A percentile compares a stretch with the other conserved stretches of the same genome.
These are phyloP conservation scores for Platycheirus albimanus DNA, from an alignment of 2,888 invertebrate genomes.

Conservation along the genomic window DNA sequence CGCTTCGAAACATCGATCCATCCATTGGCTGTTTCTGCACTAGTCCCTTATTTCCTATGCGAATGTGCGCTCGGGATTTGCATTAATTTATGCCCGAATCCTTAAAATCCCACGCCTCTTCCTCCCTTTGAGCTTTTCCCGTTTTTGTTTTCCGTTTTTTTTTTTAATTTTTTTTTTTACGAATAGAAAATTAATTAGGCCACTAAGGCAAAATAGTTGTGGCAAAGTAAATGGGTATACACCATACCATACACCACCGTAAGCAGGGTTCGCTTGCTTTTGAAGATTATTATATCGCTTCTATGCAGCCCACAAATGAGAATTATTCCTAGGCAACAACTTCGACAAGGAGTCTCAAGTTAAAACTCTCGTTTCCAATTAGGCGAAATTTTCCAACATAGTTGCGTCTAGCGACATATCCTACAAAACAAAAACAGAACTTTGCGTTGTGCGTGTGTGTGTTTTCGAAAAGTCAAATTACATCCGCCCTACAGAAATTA, in stretches of 20 bases:
- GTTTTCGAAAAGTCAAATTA: conserved; percentile 45
- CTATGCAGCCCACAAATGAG: conserved; percentile 46
- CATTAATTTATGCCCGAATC: conserved; percentile 65
- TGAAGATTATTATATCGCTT: conserved; percentile 36
- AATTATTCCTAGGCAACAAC: conserved; percentile 37
- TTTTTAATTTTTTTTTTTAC: conserved; percentile 54
- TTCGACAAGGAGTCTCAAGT: conserved; percentile 34
- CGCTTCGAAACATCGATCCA: not conserved
- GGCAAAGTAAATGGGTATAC: not conserved
- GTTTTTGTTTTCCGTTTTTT: conserved; percentile 13
- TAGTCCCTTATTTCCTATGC: conserved; percentile 15
- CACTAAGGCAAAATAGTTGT: conserved; percentile 70
- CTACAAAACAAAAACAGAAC: too few relatives aligned
- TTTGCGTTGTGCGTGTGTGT: conserved; percentile 31
- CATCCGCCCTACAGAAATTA: conserved; percentile 31
- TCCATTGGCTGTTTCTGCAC: conserved; percentile 31
- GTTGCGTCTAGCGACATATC: conserved; percentile 31
- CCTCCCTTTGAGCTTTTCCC: conserved; percentile 27
- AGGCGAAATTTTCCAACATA: conserved; percentile 38
- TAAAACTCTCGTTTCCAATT: conserved; percentile 56
- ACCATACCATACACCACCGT: not conserved
- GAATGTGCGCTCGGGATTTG: conserved; percentile 53
- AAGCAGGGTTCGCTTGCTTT: not conserved
- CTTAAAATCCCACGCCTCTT: conserved; percentile 38
- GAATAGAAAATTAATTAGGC: conserved; percentile 74